Conservation (phyloP, 2,797 vertebrate genomes). For the Silurus aristotelis region DNA sequence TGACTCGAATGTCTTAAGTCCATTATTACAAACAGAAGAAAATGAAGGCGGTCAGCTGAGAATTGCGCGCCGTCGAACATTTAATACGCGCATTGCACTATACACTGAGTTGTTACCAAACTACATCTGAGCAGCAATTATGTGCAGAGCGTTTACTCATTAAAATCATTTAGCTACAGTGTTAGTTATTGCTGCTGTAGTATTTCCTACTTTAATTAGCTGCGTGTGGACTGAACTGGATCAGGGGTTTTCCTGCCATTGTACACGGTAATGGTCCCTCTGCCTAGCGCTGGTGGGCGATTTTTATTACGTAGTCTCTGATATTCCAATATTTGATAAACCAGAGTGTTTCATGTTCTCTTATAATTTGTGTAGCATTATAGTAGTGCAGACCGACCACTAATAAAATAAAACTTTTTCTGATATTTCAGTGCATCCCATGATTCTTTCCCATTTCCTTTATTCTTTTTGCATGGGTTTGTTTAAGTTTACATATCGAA, state of each 20-base stretch:
- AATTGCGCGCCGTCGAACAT: constrained; percentile 33
- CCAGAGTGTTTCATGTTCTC: background rate
- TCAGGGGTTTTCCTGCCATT: constrained; percentile 34
- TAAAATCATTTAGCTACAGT: constrained; percentile 34
- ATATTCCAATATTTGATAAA: background rate
- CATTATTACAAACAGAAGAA: constrained; percentile 51
- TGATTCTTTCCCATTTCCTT: background rate
- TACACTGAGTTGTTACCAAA: constrained; percentile 19
- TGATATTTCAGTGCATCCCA: background rate
- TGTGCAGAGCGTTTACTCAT: constrained; percentile 23
- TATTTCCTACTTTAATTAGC: constrained; percentile 36
- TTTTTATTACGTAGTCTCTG: background rate
- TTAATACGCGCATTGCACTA: constrained; percentile 16
- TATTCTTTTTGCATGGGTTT: background rate
- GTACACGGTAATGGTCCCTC: constrained; percentile 24
- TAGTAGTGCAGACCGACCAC: background rate
- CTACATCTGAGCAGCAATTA: constrained; percentile 26
- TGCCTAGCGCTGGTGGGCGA: constrained; percentile 8
- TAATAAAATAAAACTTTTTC: background rate
- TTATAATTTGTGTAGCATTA: background rate
- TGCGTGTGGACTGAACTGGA: constrained; percentile 24
- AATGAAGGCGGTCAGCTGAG: constrained; percentile 46
- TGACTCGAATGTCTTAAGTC: constrained; percentile 45
- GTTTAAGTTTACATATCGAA: background rate
- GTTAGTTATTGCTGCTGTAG: constrained; percentile 27